These are phyloP conservation scores for Hydrolagus affinis DNA, from an alignment of 2,113 vertebrate species.

Conservation along the genomic window DNA sequence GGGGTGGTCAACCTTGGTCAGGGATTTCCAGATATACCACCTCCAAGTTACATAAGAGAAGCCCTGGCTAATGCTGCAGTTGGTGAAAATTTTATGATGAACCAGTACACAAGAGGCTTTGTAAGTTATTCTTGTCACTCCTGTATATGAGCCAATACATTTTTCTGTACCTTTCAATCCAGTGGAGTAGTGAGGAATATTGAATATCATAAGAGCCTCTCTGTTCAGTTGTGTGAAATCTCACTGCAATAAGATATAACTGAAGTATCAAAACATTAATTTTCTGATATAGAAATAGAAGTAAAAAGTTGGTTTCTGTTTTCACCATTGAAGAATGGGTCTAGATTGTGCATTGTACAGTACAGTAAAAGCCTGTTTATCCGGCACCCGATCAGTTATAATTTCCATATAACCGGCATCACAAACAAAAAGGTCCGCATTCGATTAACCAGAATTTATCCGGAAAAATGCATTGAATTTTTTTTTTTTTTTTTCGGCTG, in stretches of 20 bases:
- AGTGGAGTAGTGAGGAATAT: not conserved
- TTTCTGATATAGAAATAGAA: not conserved
- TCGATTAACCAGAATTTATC: too few relatives aligned
- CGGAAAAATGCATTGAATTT: too few relatives aligned
- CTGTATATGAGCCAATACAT: not conserved
- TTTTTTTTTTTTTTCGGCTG: too few relatives aligned
- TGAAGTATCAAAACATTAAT: not conserved
- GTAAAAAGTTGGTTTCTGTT: not conserved
- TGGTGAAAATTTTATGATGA: conserved; percentile 59
- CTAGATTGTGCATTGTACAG: not conserved
- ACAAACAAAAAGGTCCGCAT: too few relatives aligned
- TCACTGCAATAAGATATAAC: not conserved
- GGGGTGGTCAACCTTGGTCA: conserved; percentile 85
- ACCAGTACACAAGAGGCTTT: conserved; percentile 90
- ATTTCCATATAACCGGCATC: too few relatives aligned
- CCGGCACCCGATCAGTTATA: too few relatives aligned
- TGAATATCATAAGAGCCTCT: not conserved
- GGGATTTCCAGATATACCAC: conserved; percentile 79
- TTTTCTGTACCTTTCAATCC: not conserved
- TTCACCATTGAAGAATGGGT: not conserved
- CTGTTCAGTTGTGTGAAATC: not conserved
- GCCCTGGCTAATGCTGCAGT: conserved; percentile 64
- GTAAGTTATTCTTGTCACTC: conserved; percentile 58
- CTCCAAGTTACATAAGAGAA: conserved; percentile 77
- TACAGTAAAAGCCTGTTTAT: too few relatives aligned